Percentiles rank a stretch among this genome's conserved stretches.
Evolutionary conservation across 2,888 invertebrate species (phyloP).

Genomic region (Cetonia aurata): DNA sequence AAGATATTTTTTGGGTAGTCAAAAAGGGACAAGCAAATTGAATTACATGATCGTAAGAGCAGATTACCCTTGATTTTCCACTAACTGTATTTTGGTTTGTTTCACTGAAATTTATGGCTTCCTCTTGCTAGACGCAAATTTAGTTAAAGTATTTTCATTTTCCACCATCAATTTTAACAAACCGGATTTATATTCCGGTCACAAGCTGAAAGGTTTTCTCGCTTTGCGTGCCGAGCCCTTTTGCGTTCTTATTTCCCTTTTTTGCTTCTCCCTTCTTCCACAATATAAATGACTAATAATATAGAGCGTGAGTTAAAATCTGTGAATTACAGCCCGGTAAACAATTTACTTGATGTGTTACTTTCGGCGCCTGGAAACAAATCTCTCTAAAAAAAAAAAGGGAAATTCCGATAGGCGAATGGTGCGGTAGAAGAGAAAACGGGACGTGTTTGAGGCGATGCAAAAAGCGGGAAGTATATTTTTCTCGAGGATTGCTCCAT

Average conservation of each 20-base stretch:
- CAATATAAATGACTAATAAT: constrained; percentile 40
- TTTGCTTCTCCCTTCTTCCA: constrained; percentile 13
- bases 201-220: constrained; percentile 22
- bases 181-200: constrained; percentile 22
- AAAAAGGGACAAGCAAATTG: too few relatives aligned
- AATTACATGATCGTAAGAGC: not conserved
- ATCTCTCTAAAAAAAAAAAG: constrained; percentile 29
- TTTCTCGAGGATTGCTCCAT: constrained; percentile 63
- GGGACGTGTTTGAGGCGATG: constrained; percentile 50
- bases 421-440: not conserved
- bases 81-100: constrained; percentile 25
- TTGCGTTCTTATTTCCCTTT: not conserved
- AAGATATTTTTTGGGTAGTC: too few relatives aligned
- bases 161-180: constrained; percentile 31
- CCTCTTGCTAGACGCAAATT: constrained; percentile 16
- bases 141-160: constrained; percentile 33
- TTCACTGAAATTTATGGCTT: constrained; percentile 20
- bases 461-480: constrained; percentile 60
- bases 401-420: constrained; percentile 1
- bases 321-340: constrained; percentile 41
- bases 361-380: constrained; percentile 36
- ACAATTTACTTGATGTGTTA: constrained; percentile 44
- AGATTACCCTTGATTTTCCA: constrained; percentile 11
- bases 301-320: constrained; percentile 39
- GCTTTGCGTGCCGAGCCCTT: not conserved